Conservation (phyloP, 2,797 vertebrate genomes). For the Rhinella marina region DNA sequence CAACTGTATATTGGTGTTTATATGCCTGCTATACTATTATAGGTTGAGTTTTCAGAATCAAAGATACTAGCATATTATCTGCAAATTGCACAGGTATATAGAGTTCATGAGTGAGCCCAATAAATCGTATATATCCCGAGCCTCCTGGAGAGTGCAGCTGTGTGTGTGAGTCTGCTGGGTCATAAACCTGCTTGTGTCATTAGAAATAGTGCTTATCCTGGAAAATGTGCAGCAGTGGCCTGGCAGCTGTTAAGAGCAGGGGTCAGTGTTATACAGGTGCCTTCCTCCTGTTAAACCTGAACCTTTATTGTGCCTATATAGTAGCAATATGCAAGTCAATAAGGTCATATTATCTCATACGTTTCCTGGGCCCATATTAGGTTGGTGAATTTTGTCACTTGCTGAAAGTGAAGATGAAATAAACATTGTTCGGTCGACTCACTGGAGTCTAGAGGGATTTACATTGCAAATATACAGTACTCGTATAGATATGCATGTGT, state of each 20-base stretch:
- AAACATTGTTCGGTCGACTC: neutral
- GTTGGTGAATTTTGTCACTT: neutral
- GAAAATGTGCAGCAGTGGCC: neutral
- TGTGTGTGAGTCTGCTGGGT: neutral
- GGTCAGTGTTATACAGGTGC: constrained; percentile 15
- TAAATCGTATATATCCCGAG: neutral
- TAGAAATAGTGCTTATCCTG: constrained; percentile 31
- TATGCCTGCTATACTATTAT: no score
- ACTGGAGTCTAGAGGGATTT: neutral
- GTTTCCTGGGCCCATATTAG: neutral
- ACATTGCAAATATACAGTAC: neutral
- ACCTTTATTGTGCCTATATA: neutral
- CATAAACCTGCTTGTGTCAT: constrained; percentile 5
- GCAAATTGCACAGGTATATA: neutral
- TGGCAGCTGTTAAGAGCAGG: constrained; percentile 39
- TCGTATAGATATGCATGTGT: neutral
- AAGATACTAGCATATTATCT: neutral
- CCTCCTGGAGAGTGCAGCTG: neutral
- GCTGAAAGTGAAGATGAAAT: neutral
- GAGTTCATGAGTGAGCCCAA: neutral
- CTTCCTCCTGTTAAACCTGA: no score
- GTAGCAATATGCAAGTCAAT: neutral
- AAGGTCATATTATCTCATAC: neutral
- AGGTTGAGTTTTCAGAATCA: neutral
- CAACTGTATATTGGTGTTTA: no score